Conservation (phyloP, 2,888 invertebrate genomes). For the Cynaeus angustus region DNA sequence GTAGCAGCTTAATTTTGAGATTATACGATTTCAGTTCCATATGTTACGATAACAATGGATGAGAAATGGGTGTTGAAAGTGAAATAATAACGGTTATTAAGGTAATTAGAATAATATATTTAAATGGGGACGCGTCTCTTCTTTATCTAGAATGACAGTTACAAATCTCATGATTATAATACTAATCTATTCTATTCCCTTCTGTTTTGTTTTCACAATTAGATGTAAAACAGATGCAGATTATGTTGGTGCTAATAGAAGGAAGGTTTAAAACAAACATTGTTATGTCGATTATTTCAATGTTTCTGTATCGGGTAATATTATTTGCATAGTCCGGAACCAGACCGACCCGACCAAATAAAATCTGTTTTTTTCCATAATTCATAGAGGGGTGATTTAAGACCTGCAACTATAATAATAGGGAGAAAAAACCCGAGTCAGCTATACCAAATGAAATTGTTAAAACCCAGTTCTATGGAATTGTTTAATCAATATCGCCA, state of each 20-base stretch:
- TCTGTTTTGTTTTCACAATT: slow-evolving; percentile 17
- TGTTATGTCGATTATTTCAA: slow-evolving; percentile 25
- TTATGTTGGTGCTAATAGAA: slow-evolving; percentile 19
- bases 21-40: background rate
- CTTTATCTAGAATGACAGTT: slow-evolving; percentile 18
- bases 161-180: slow-evolving; percentile 9
- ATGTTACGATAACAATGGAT: slow-evolving; percentile 1
- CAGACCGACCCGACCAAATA: slow-evolving; percentile 10
- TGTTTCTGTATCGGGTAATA: slow-evolving; percentile 21
- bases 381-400: slow-evolving; percentile 11
- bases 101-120: slow-evolving; percentile 9
- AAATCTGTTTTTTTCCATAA: slow-evolving; percentile 17
- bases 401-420: slow-evolving; percentile 15
- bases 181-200: slow-evolving; percentile 9
- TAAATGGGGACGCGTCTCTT: slow-evolving; percentile 2
- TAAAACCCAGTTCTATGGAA: slow-evolving; percentile 53
- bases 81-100: slow-evolving; percentile 2
- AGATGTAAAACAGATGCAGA: slow-evolving; percentile 28
- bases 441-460: slow-evolving; percentile 35
- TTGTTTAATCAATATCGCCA: slow-evolving; percentile 59
- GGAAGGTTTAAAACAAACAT: slow-evolving; percentile 23
- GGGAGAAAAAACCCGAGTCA: slow-evolving; percentile 2
- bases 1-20: background rate
- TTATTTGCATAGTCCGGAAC: slow-evolving; percentile 18
- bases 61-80: slow-evolving; percentile 1